Evolutionary conservation across 2,797 vertebrate species (phyloP).

Genomic region (Pitangus sulphuratus): DNA sequence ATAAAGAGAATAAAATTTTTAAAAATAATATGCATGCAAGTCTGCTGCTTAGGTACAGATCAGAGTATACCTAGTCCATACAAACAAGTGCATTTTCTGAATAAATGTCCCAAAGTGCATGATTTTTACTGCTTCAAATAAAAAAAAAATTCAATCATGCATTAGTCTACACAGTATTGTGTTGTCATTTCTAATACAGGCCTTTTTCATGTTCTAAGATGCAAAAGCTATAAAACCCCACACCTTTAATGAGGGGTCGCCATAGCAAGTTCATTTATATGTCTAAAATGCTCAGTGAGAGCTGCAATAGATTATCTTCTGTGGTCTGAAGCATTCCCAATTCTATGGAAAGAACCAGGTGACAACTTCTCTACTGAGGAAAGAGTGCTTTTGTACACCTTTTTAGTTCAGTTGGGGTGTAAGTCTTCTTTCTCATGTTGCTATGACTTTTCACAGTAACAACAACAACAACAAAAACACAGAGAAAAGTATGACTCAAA

Average conservation of each 20-base stretch:
- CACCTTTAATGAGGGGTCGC: neutral
- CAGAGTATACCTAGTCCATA: neutral
- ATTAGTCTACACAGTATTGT: neutral
- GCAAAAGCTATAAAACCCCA: neutral
- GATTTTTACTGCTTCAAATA: neutral
- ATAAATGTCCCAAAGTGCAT: neutral
- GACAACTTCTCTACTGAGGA: neutral
- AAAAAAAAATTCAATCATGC: neutral
- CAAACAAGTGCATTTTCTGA: neutral
- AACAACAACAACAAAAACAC: neutral
- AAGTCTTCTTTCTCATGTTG: neutral
- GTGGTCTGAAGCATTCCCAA: neutral
- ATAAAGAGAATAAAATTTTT: neutral
- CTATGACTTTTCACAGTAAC: neutral
- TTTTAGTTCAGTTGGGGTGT: neutral
- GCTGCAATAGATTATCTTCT: neutral
- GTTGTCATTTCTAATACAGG: neutral
- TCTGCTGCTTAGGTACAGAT: neutral
- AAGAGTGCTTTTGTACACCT: neutral
- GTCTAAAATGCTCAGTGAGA: neutral
- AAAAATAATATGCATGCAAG: neutral
- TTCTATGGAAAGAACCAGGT: neutral
- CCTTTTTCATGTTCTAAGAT: neutral
- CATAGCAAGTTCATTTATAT: neutral
- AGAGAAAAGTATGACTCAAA: neutral